Conservation (phyloP, 2,888 invertebrate species). For the Neocrepidodera transversa region DNA sequence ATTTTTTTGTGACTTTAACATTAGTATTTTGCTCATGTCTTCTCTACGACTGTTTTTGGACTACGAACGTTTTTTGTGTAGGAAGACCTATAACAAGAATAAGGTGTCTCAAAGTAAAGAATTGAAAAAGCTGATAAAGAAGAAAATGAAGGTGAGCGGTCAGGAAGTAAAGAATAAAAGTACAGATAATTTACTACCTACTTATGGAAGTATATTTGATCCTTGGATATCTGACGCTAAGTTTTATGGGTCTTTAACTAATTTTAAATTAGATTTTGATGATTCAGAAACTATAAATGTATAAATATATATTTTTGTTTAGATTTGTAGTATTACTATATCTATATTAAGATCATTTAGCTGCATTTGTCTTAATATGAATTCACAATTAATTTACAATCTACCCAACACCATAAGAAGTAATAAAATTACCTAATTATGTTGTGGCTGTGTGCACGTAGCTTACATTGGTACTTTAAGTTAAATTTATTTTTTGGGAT, state of each 20-base stretch:
- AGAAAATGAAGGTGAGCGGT: not conserved
- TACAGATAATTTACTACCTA: not conserved
- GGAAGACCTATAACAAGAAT: not conserved
- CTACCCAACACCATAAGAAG: too few relatives aligned
- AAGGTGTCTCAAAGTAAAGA: not conserved
- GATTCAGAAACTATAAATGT: not conserved
- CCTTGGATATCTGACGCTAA: not conserved
- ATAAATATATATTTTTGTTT: not conserved
- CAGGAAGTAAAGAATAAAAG: not conserved
- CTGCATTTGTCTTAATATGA: too few relatives aligned
- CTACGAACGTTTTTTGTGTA: not conserved
- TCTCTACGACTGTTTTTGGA: not conserved
- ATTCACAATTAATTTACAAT: too few relatives aligned
- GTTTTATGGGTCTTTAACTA: constrained; percentile 4
- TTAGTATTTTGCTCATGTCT: too few relatives aligned
- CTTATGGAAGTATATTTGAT: not conserved
- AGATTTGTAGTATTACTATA: too few relatives aligned
- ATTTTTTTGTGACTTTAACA: too few relatives aligned
- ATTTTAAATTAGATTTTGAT: constrained; percentile 12
- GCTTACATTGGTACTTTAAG: too few relatives aligned
- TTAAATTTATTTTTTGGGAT: too few relatives aligned
- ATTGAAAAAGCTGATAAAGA: not conserved
- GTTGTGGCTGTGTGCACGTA: too few relatives aligned
- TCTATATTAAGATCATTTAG: too few relatives aligned
- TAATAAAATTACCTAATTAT: too few relatives aligned